Conservation (phyloP, 2,113 vertebrate genomes). For the Pangasianodon gigas region DNA sequence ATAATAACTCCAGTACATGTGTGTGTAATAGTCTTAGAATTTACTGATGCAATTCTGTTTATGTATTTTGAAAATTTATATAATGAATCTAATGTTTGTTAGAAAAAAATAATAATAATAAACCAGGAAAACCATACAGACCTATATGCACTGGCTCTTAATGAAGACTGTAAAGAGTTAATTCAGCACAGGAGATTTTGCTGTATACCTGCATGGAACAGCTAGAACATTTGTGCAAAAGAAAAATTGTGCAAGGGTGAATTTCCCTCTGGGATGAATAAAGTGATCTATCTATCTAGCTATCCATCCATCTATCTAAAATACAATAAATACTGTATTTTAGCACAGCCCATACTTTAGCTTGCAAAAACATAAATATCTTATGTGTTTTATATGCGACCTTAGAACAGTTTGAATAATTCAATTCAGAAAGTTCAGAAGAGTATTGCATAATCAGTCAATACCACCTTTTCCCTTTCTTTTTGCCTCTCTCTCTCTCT, state of each 20-base stretch:
- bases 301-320: too few species aligned
- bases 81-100: background rate
- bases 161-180: background rate
- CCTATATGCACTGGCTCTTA: background rate
- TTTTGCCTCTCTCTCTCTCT: too few species aligned
- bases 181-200: background rate
- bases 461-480: conserved; percentile 1
- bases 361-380: background rate
- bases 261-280: too few species aligned
- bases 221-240: background rate
- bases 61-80: background rate
- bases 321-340: background rate
- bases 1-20: background rate
- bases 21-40: background rate
- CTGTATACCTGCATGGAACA: background rate
- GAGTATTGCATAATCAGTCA: background rate
- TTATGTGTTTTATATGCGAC: background rate
- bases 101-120: background rate
- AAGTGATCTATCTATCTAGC: too few species aligned
- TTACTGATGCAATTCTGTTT: background rate
- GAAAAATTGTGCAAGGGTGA: too few species aligned
- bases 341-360: background rate
- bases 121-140: background rate
- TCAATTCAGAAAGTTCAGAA: background rate
- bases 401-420: conserved; percentile 6